phyloP scores from a whole-genome alignment of 1,140 invertebrate species.

The Parasteatoda tepidariorum region DNA sequence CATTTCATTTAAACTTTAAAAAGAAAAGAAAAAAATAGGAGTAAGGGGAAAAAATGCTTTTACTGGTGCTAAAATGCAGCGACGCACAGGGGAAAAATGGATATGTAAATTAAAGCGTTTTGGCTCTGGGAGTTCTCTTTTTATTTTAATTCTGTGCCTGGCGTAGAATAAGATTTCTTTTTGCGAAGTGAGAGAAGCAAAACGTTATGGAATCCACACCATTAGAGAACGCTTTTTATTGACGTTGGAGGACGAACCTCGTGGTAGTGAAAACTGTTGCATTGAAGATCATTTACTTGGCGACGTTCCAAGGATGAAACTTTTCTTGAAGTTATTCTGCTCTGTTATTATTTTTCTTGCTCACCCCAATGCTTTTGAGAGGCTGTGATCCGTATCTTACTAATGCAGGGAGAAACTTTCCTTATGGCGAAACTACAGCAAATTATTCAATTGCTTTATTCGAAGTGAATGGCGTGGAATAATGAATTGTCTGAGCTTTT shows the following conservation, averaged over 20 bases:
- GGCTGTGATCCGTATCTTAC: background rate
- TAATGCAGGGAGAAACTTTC: no score
- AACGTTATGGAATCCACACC: slow-evolving; percentile 10
- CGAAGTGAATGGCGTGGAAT: no score
- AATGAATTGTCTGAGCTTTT: no score
- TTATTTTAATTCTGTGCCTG: background rate
- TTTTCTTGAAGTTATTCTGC: background rate
- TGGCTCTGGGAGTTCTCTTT: no score
- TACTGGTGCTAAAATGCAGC: no score
- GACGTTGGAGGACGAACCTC: background rate
- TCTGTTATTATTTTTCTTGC: no score
- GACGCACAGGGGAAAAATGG: no score
- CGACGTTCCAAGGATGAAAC: background rate
- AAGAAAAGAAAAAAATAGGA: no score
- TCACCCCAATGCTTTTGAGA: background rate
- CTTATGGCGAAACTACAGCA: no score
- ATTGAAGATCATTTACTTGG: background rate
- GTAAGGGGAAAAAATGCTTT: no score
- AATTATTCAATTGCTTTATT: no score
- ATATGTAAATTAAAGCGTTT: background rate
- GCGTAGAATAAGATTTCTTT: background rate
- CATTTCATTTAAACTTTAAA: no score
- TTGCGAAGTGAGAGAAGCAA: background rate
- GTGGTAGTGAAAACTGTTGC: slow-evolving; percentile 36
- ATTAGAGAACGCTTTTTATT: slow-evolving; percentile 8